Base-by-base conservation (phyloP, 1,140 invertebrate genomes). In the Magallana ariakensis region DNA sequence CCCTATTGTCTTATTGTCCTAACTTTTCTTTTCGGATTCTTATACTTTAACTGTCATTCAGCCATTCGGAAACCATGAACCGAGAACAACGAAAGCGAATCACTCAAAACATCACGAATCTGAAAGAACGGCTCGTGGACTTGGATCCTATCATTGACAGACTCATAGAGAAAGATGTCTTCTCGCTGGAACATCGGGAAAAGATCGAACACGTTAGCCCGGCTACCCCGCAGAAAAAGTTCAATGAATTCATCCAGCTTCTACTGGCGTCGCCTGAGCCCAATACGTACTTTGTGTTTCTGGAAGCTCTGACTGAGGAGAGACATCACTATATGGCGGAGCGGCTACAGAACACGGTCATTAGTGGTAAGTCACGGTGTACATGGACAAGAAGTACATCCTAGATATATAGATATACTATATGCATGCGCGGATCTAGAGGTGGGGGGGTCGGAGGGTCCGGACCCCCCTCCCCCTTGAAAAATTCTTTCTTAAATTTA, bases 91-190 rank as follows among this genome's bases (percentile, higher is more conserved):
- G 85, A 62, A 88, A 88, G 33, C 46, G 87, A 66, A 88, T 88
- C 13, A 88, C 87, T 11, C 87, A 88, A 66, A 88, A 88, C 15
- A 56, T 88, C 46, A 88, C 87, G 0, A 86, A 86, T 88, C 22
- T 88, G 57, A 88, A 88, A 9, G 87, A 88, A 62, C 62, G 87
- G 19, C 75, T 88, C 46, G 16, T 88, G n/a, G 87, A 88, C 57
- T 58, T 88, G 54, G 87, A 88, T 56, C 87, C 87, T 19, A 80
- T 88, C 11, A n/a, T 88, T 53, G 87, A 88, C 33, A 62, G 62
- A 26, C 22, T 88, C 6, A 88, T 88, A 80, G 87, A 88, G 33
- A 60, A 83, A 13, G 87, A 88, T 66, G 83, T 88, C 57, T 81
- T 88, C 15, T 62, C 85, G 11, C 46, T 88, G 22, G 85, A 85